phyloP scores from a whole-genome alignment of 2,888 invertebrate genomes.

The Euproctis similis region DNA sequence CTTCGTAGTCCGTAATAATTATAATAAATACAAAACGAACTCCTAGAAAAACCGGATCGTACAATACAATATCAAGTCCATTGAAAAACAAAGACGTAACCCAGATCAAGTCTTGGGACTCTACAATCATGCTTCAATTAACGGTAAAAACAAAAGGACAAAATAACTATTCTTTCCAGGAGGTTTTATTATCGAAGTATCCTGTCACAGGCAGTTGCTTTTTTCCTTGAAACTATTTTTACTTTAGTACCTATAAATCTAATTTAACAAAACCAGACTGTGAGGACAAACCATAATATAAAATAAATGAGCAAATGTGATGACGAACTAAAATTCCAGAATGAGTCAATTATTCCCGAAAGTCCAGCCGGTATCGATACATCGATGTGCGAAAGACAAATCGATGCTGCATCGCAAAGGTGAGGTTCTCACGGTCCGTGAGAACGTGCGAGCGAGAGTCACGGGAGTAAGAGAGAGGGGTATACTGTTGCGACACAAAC shows the following conservation, averaged over 20 bases:
- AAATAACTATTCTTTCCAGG: constrained; percentile 22
- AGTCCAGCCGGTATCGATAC: constrained; percentile 7
- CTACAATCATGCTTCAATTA: constrained; percentile 17
- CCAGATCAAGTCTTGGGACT: constrained; percentile 8
- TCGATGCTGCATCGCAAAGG: constrained; percentile 35
- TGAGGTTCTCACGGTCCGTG: constrained; percentile 49
- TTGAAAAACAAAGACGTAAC: constrained; percentile 5
- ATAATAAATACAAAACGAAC: no score
- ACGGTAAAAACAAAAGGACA: constrained; percentile 22
- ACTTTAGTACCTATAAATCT: no score
- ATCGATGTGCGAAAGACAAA: constrained; percentile 24
- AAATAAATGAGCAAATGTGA: no score
- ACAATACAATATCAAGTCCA: constrained; percentile 3
- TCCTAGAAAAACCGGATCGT: constrained; percentile 3
- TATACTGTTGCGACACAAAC: constrained; percentile 16
- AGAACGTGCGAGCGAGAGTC: constrained; percentile 34
- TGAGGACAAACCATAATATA: no score
- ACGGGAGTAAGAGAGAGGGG: constrained; percentile 11
- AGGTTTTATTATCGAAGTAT: constrained; percentile 15
- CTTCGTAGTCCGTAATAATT: not conserved
- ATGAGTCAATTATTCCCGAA: no score
- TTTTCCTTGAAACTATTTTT: no score
- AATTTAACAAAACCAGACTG: no score
- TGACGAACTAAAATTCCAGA: no score
- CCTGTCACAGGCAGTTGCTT: constrained; percentile 28